These are phyloP conservation scores for Periophthalmus modestus DNA, from an alignment of 2,113 vertebrate genomes.

Conservation along the genomic window DNA sequence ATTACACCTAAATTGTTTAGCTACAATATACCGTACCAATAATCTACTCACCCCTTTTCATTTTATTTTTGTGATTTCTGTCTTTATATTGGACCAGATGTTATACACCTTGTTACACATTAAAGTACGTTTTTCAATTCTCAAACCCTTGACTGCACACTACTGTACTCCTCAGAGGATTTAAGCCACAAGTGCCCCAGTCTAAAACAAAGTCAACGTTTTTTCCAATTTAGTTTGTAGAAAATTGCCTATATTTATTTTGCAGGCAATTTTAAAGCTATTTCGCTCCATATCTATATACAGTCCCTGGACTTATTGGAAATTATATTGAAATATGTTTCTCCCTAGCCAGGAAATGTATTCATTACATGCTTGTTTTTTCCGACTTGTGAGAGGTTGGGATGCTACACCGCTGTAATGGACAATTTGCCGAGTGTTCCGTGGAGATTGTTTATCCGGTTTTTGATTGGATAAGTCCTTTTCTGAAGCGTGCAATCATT, in stretches of 20 bases:
- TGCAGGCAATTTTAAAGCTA: constrained; percentile 36
- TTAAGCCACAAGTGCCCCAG: not conserved
- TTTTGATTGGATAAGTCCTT: constrained; percentile 35
- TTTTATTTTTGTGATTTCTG: not conserved
- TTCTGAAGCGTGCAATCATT: constrained; percentile 35
- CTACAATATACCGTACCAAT: not conserved
- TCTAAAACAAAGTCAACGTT: constrained; percentile 10
- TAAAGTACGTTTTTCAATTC: not conserved
- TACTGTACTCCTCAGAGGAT: not conserved
- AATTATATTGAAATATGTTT: constrained; percentile 60
- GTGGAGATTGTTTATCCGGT: constrained; percentile 27
- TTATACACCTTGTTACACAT: not conserved
- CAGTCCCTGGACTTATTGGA: constrained; percentile 37
- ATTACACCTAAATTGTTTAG: not conserved
- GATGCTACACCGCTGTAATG: constrained; percentile 39
- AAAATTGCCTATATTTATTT: constrained; percentile 39
- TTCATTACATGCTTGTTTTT: constrained; percentile 52
- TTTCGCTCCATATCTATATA: constrained; percentile 35
- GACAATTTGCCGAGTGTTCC: constrained; percentile 39
- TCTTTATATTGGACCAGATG: not conserved
- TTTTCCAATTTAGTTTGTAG: constrained; percentile 14
- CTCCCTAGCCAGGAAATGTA: constrained; percentile 50
- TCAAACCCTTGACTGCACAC: not conserved
- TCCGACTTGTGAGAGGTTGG: constrained; percentile 14
- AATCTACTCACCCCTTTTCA: too few species aligned